These are phyloP conservation scores for Mirounga angustirostris DNA, from an alignment of 2,113 vertebrate genomes.

Conservation along the genomic window DNA sequence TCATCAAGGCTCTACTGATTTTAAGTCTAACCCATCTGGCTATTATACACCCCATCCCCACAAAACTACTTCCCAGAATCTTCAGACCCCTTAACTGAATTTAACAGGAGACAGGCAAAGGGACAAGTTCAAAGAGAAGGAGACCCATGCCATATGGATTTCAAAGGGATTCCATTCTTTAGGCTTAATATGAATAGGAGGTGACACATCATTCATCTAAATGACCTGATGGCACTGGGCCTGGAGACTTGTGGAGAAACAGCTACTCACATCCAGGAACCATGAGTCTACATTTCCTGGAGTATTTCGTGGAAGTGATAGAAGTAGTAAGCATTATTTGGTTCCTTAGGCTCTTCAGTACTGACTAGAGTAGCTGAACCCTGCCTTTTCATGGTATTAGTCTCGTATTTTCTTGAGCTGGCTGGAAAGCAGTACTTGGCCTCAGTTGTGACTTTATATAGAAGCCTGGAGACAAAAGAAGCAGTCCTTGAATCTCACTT, in stretches of 20 bases:
- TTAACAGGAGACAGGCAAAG: background rate
- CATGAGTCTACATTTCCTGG: background rate
- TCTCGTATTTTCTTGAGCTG: background rate
- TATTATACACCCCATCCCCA: background rate
- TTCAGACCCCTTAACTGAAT: background rate
- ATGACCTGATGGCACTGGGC: fast-evolving
- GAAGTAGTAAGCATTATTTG: background rate
- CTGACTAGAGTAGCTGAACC: background rate
- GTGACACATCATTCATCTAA: background rate
- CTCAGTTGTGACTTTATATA: background rate
- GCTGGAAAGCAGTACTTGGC: background rate
- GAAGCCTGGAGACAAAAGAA: background rate
- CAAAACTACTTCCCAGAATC: background rate
- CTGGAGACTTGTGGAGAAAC: background rate
- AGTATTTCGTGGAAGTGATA: background rate
- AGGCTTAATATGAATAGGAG: background rate
- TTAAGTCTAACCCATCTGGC: background rate
- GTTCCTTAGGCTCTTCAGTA: background rate
- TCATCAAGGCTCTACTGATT: background rate
- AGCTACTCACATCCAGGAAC: background rate
- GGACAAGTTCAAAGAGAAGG: background rate
- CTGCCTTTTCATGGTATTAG: background rate
- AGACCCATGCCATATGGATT: background rate
- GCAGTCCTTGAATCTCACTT: background rate
- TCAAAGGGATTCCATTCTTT: background rate